Conservation (phyloP, 2,797 vertebrate species). For the Aldrovandia affinis region DNA sequence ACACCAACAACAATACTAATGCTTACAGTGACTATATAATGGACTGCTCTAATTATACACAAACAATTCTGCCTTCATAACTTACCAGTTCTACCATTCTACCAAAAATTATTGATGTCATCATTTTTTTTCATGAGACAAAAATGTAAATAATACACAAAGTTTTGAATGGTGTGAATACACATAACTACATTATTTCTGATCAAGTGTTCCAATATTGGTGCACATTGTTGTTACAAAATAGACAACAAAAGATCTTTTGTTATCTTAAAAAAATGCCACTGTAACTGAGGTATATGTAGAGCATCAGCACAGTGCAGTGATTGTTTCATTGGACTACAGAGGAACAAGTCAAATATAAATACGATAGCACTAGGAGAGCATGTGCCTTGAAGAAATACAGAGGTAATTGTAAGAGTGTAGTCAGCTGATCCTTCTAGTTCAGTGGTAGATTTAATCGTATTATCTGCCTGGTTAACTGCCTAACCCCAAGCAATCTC, state of each 20-base stretch:
- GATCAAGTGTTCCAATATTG: neutral
- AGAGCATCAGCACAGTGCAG: neutral
- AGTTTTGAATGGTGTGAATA: neutral
- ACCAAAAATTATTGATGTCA: no score
- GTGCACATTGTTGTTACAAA: neutral
- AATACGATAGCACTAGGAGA: slow-evolving; percentile 41
- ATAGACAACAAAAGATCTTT: neutral
- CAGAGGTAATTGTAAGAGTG: slow-evolving; percentile 60
- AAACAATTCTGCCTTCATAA: no score
- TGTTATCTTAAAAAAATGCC: neutral
- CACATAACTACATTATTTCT: neutral
- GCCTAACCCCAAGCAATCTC: slow-evolving; percentile 68
- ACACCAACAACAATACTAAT: no score
- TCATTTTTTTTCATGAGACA: no score
- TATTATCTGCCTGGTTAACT: slow-evolving; percentile 69
- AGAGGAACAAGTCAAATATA: slow-evolving; percentile 38
- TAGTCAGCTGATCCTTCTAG: slow-evolving; percentile 66
- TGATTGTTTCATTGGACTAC: neutral
- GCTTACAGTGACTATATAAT: no score
- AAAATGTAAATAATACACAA: no score
- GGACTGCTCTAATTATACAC: no score
- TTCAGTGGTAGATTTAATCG: slow-evolving; percentile 68
- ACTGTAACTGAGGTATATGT: neutral
- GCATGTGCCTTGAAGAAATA: slow-evolving; percentile 51
- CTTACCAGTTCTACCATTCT: no score